Evolutionary conservation across 2,888 invertebrate genomes (phyloP), one percentile per base, ranked within the genome.

Genomic region (Eumacrocentrus americanus): DNA sequence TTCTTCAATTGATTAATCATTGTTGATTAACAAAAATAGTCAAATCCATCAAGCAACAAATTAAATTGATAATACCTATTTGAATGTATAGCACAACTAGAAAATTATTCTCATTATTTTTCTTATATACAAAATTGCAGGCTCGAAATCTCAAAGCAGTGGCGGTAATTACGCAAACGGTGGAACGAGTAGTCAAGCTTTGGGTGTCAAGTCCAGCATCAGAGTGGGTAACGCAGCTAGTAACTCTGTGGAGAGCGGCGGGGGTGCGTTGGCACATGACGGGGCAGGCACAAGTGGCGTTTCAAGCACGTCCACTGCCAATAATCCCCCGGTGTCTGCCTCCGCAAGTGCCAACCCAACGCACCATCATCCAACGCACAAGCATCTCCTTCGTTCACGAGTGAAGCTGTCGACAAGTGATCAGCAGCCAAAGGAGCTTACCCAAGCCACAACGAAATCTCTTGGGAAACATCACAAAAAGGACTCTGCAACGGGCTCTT

Each of bases 401-500:
- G 75, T 77, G 25, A 80, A 79, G 67, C 67, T 78, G 42, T 65
- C 72, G 23, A 9, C 9, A 4, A 70, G 67, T 53, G 80, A 80
- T 44, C 77, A 75, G 40, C 62, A 71, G 40, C 62, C 71, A 53
- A 79, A 79, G 66, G 79, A 80, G 12, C 62, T 70, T 14, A 38
- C 65, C 79, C 83, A 83, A 69, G 78, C 76, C 82, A 82, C 70
- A 61, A 55, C 64, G 83, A 76, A 75, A 60, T 59, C 71, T 54
- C 65, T 73, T 23, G 70, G 75, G 25, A 80, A 80, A 57, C 77
- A 79, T 67, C 76, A 80, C 67, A 80, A 80, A 52, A 80, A 80
- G 68, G 80, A 80, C 55, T 60, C 61, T n/a, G 70, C 89, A 86
- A 88, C 90, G 87, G 88, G 90, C 76, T 85, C 87, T 64, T 86